Conservation (phyloP, 2,888 invertebrate species). For the Melanchra persicariae region DNA sequence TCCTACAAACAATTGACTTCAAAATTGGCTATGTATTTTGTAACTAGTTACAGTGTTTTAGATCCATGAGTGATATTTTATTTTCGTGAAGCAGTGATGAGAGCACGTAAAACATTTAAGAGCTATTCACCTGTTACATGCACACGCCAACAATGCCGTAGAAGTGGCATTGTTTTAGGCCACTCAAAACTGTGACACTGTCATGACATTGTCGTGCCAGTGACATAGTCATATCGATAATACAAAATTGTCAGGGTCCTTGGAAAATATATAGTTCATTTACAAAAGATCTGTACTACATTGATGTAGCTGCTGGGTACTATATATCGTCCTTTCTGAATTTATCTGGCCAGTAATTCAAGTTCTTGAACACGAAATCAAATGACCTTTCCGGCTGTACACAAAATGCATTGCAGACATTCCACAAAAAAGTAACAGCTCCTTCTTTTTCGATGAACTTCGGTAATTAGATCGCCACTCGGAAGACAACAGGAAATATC, state of each 20-base stretch:
- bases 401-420: constrained; percentile 4
- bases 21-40: too few relatives aligned
- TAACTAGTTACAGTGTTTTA: too few relatives aligned
- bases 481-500: constrained; percentile 39
- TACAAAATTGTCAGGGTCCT: background rate
- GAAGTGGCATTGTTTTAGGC: too few relatives aligned
- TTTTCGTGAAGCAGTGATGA: background rate
- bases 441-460: constrained; percentile 20
- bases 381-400: background rate
- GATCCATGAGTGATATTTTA: background rate
- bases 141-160: too few relatives aligned
- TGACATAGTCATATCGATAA: background rate
- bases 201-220: too few relatives aligned
- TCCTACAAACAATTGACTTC: too few relatives aligned
- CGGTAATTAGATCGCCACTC: constrained; percentile 38
- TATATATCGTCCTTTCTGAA: background rate
- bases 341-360: background rate
- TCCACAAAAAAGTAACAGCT: constrained; percentile 33
- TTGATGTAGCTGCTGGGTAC: too few relatives aligned
- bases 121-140: too few relatives aligned
- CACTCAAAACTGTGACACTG: too few relatives aligned
- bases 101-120: background rate
- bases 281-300: too few relatives aligned
- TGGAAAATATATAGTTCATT: background rate
- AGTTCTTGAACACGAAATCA: background rate